Conservation (phyloP, 2,113 vertebrate genomes). For the Madoqua kirkii region DNA sequence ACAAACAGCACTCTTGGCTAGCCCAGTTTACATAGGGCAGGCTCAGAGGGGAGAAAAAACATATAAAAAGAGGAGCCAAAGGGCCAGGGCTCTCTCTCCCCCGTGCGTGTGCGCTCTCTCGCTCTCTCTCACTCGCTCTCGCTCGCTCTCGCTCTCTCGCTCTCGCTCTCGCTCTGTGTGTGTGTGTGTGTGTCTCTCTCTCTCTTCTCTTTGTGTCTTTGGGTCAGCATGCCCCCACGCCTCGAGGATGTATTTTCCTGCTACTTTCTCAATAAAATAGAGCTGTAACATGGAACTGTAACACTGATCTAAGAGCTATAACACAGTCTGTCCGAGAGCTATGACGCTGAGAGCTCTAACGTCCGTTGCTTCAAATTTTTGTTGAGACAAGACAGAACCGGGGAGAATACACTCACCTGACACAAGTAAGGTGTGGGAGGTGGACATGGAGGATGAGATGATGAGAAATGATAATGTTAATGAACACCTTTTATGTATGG, state of each 20-base stretch:
- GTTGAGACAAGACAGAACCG: not conserved
- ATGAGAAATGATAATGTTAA: not conserved
- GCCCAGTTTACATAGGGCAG: not conserved
- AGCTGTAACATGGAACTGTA: not conserved
- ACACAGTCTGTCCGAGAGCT: not conserved
- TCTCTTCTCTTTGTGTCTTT: not conserved
- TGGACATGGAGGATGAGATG: not conserved
- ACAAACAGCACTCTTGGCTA: not conserved
- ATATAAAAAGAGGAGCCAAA: not conserved
- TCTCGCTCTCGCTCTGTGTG: too few species aligned
- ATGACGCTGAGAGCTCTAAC: not conserved
- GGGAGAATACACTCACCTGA: not conserved
- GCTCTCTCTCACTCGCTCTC: too few species aligned
- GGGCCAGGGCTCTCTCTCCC: not conserved
- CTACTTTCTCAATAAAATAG: not conserved
- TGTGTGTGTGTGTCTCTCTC: not conserved
- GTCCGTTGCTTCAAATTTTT: not conserved
- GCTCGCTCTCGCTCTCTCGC: not conserved
- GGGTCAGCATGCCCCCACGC: rapidly evolving
- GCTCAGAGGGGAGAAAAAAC: not conserved
- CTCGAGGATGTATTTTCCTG: not conserved
- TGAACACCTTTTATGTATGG: not conserved
- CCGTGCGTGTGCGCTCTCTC: not conserved
- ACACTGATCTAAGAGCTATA: not conserved
- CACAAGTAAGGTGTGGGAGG: not conserved